Evolutionary conservation across 1,140 invertebrate species (phyloP).

Genomic region (Gerris buenoi): DNA sequence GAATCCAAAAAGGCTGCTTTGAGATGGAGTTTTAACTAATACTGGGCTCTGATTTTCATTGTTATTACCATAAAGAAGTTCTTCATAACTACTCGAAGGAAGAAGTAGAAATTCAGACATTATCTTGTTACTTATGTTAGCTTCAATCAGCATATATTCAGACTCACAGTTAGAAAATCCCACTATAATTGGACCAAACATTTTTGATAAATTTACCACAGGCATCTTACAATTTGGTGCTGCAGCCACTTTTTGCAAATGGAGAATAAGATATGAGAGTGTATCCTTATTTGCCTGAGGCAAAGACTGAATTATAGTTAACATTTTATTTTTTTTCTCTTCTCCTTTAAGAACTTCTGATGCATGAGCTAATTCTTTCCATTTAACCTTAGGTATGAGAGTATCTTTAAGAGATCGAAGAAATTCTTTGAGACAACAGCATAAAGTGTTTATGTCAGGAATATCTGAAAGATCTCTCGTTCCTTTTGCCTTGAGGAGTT

Average conservation of each 20-base stretch:
- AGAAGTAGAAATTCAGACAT: conserved; percentile 18
- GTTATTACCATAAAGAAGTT: neutral
- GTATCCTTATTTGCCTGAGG: conserved; percentile 77
- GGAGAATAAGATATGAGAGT: conserved; percentile 66
- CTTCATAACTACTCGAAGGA: conserved; percentile 17
- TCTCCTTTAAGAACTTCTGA: conserved; percentile 37
- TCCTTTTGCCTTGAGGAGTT: conserved; percentile 30
- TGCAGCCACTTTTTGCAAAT: conserved; percentile 64
- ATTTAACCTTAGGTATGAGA: conserved; percentile 55
- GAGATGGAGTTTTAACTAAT: neutral
- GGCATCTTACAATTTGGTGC: conserved; percentile 63
- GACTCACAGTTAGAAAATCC: conserved; percentile 53
- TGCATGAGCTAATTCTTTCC: conserved; percentile 62
- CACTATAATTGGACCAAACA: conserved; percentile 73
- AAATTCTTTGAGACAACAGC: conserved; percentile 76
- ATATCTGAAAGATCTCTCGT: conserved; percentile 49
- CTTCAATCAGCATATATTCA: conserved; percentile 17
- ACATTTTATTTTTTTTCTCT: conserved; percentile 40
- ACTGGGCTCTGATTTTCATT: neutral
- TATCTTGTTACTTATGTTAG: conserved; percentile 17
- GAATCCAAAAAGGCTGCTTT: neutral
- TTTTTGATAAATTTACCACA: conserved; percentile 53
- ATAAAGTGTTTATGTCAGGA: conserved; percentile 61
- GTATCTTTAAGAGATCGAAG: conserved; percentile 65
- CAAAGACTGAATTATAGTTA: conserved; percentile 51